Conservation (phyloP, 1,140 invertebrate genomes). For the Hypsibius dujardini region DNA sequence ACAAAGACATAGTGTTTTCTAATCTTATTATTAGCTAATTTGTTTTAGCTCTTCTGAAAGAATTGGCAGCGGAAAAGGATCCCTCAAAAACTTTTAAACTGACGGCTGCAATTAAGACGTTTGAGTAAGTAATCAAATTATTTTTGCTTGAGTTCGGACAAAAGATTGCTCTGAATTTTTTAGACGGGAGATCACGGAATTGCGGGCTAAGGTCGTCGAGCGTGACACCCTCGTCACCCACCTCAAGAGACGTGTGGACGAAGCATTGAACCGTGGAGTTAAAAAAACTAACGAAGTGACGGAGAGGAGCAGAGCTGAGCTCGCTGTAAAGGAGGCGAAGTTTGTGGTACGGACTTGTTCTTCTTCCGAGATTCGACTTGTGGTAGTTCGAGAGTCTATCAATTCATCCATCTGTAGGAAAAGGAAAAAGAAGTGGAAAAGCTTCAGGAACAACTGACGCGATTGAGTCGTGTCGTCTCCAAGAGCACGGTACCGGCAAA, state of each 20-base stretch:
- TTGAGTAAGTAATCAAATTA: background rate
- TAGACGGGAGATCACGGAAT: background rate
- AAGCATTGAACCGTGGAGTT: conserved; percentile 2
- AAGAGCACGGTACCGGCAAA: background rate
- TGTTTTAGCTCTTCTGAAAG: background rate
- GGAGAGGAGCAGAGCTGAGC: background rate
- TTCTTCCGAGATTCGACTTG: too few species aligned
- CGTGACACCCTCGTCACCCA: background rate
- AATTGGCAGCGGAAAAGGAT: background rate
- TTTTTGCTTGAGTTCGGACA: background rate
- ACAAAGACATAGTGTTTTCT: too few species aligned
- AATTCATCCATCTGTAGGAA: background rate
- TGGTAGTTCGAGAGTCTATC: too few species aligned
- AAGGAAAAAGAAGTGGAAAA: conserved; percentile 2
- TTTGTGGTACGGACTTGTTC: background rate
- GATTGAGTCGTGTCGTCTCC: background rate
- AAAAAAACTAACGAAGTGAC: background rate
- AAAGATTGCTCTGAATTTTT: background rate
- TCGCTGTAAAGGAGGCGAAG: background rate
- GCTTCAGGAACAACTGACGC: conserved; percentile 2
- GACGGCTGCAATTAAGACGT: background rate
- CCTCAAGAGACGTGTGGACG: background rate
- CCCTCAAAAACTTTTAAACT: background rate
- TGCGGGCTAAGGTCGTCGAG: background rate
- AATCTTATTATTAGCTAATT: too few species aligned